A percentile compares a stretch with the other conserved stretches of the same genome.
Evolutionary conservation across 2,888 invertebrate species (phyloP).

Genomic region (Platycheirus albimanus): DNA sequence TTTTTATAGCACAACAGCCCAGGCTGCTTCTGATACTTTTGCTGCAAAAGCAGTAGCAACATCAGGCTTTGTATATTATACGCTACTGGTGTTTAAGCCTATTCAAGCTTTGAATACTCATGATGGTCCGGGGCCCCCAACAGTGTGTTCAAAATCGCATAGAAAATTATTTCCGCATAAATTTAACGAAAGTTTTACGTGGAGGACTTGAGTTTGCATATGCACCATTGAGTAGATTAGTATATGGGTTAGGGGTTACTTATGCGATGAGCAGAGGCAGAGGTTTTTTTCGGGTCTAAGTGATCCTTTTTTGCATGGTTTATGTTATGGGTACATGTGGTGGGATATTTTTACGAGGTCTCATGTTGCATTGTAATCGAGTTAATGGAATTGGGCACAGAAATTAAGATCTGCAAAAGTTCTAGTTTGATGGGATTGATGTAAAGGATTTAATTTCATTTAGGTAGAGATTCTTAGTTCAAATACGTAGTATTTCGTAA

Average conservation of each 20-base stretch:
- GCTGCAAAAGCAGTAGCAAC: neutral
- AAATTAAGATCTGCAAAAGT: neutral
- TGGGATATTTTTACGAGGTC: constrained; percentile 26
- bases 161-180: constrained; percentile 72
- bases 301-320: constrained; percentile 8
- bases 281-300: constrained; percentile 13
- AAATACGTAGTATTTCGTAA: too few species aligned
- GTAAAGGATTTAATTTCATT: too few species aligned
- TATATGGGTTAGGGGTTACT: constrained; percentile 20
- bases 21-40: constrained; percentile 5
- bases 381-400: constrained; percentile 8
- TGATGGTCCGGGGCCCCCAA: constrained; percentile 8
- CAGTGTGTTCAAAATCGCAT: constrained; percentile 47
- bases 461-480: too few species aligned
- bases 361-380: constrained; percentile 7
- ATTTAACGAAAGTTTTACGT: constrained; percentile 50
- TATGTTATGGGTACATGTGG: constrained; percentile 26
- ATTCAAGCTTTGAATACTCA: constrained; percentile 42
- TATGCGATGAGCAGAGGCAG: constrained; percentile 1
- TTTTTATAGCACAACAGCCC: constrained; percentile 56
- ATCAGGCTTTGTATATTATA: constrained; percentile 4
- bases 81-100: constrained; percentile 13
- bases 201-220: constrained; percentile 33
- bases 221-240: constrained; percentile 38
- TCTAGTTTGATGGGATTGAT: too few species aligned